Percentiles rank a stretch among this genome's conserved stretches.
Conservation (phyloP, 2,888 invertebrate genomes). For the Geophilus truncorum region DNA sequence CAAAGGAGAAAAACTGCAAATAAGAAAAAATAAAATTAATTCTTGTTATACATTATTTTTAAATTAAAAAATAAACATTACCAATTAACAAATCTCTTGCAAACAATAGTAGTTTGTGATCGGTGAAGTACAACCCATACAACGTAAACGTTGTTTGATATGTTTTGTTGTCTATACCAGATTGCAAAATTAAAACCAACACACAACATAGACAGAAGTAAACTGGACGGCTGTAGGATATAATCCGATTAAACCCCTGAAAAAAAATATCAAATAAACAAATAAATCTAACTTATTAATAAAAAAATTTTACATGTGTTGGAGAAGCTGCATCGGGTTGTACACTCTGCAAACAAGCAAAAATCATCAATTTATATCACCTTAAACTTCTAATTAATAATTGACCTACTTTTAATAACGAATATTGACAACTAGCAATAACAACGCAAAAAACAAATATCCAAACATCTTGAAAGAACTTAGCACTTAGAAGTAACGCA, state of each 20-base stretch:
- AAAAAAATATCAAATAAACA: conserved; percentile 35
- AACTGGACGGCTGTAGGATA: conserved; percentile 86
- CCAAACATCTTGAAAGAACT: conserved; percentile 85
- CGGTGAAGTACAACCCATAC: conserved; percentile 53
- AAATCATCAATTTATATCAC: conserved; percentile 25
- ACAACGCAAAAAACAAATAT: conserved; percentile 94
- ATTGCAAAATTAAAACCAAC: conserved; percentile 50
- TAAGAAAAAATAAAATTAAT: neutral
- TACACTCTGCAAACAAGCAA: conserved; percentile 61
- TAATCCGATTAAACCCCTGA: conserved; percentile 84
- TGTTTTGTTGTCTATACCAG: conserved; percentile 47
- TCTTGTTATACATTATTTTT: neutral
- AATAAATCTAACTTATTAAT: neutral
- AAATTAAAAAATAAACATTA: conserved; percentile 34
- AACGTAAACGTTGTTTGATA: conserved; percentile 48
- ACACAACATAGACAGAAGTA: conserved; percentile 80
- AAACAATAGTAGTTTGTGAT: conserved; percentile 60
- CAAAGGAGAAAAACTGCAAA: conserved; percentile 66
- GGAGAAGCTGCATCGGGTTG: conserved; percentile 99
- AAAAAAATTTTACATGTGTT: conserved; percentile 62
- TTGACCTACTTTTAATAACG: conserved; percentile 66
- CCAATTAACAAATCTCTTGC: conserved; percentile 67
- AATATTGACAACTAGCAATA: conserved; percentile 97
- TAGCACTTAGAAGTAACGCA: conserved; percentile 70
- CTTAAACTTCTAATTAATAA: neutral